Evolutionary conservation across 1,140 invertebrate species (phyloP).

Genomic region (Subanguina moxae): DNA sequence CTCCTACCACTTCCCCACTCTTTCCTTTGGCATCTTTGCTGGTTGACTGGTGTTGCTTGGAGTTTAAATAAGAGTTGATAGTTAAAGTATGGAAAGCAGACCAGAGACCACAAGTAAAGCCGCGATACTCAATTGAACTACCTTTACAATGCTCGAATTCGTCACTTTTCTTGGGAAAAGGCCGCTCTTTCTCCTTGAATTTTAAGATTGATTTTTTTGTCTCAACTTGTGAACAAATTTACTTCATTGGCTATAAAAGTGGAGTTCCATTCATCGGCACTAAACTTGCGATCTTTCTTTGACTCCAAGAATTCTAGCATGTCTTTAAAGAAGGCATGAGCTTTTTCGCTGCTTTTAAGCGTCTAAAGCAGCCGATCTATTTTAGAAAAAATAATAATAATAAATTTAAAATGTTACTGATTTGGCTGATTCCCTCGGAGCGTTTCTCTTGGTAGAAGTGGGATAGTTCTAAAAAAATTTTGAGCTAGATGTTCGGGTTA

Average conservation of each 20-base stretch:
- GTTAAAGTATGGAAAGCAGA: slow-evolving; percentile 87
- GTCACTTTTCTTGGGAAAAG: slow-evolving; percentile 61
- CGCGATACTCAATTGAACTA: slow-evolving; percentile 69
- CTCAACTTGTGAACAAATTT: background rate
- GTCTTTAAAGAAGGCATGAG: slow-evolving; percentile 23
- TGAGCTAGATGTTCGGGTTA: slow-evolving; percentile 14
- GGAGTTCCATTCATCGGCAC: slow-evolving; percentile 38
- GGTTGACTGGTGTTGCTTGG: slow-evolving; percentile 35
- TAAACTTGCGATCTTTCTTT: slow-evolving; percentile 24
- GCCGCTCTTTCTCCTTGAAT: slow-evolving; percentile 28
- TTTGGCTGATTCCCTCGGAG: slow-evolving; percentile 22
- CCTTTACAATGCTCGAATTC: slow-evolving; percentile 79
- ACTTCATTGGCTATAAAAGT: slow-evolving; percentile 31
- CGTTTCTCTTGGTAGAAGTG: slow-evolving; percentile 3
- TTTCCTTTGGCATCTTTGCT: slow-evolving; percentile 8
- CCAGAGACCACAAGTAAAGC: slow-evolving; percentile 94
- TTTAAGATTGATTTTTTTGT: background rate
- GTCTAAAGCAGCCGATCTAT: slow-evolving; percentile 17
- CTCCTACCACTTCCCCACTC: background rate
- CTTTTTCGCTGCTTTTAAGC: slow-evolving; percentile 15
- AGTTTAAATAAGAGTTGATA: slow-evolving; percentile 69
- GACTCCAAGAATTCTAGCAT: slow-evolving; percentile 25
- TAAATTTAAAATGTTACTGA: slow-evolving; percentile 16
- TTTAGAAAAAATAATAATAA: background rate
- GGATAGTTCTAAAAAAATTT: slow-evolving; percentile 12